Evolutionary conservation across 2,888 invertebrate species (phyloP), one percentile per base, ranked within the genome.

Genomic region (Parnassius mnemosyne): DNA sequence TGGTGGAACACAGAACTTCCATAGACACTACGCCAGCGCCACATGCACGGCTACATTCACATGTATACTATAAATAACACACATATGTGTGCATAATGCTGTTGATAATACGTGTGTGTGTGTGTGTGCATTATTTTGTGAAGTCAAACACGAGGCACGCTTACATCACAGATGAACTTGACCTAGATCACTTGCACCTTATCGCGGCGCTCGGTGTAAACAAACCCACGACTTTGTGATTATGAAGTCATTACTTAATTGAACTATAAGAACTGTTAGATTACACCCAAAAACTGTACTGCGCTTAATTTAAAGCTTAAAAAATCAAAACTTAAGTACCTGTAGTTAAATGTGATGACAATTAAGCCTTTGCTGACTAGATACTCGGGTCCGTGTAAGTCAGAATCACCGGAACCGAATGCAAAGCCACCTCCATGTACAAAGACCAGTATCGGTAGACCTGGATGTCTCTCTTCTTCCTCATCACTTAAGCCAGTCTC

Each of bases 301-400:
- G 34, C 7, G 5, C 34, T 34, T 43, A 11, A 43, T 43, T 11
- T 2, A 43, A 10, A 11, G 11, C 10, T 43, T n/a, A 47, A 47
- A 16, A 20, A 51, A 20, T 20, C 0, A 20, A 52, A 11, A 52
- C 7, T 12, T 54, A 54, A 43, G 49, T 73, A 88, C 90, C 89
- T 86, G 72, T 90, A 91, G 65, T 90, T 91, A 62, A 91, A 91
- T 0, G 90, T 91, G 66, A 91, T 80, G 63, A 91, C 87, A 53
- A 91, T 80, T 20, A 89, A 76, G 1, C 80, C 80, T 63, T 79
- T 80, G 65, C 66, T 71, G 68, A 91, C 79, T 49, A 91, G 73
- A 63, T 84, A 83, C 66, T 89, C 87, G 1, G 90, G 87, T 0
- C 90, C 91, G 63, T 89, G 74, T 1, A 88, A 62, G 65, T 87